Percentiles rank a stretch among this genome's conserved stretches.
Conservation (phyloP, 2,888 invertebrate genomes). For the Diplolepis rosae region DNA sequence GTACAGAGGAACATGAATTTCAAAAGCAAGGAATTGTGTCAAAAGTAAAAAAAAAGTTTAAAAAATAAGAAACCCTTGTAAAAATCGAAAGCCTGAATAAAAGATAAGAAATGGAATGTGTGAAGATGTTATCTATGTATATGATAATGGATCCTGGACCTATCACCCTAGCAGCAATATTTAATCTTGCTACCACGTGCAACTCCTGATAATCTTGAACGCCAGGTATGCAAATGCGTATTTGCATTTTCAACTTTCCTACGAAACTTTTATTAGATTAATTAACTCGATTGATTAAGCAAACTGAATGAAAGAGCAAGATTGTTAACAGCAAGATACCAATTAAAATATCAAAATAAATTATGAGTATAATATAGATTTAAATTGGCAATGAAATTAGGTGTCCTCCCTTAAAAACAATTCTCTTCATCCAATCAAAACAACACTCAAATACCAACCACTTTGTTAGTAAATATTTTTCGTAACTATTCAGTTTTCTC, state of each 20-base stretch:
- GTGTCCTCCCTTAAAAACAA: background rate
- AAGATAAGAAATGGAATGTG: background rate
- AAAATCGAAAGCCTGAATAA: background rate
- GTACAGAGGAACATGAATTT: background rate
- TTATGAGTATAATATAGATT: background rate
- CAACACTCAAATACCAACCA: background rate
- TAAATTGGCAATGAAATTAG: background rate
- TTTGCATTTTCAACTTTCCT: conserved; percentile 32
- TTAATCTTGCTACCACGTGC: conserved; percentile 22
- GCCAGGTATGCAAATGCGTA: conserved; percentile 33
- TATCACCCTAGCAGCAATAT: conserved; percentile 21
- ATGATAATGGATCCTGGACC: background rate
- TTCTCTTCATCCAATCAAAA: no score
- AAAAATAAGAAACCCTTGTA: background rate
- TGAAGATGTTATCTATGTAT: background rate
- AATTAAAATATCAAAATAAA: conserved; percentile 19
- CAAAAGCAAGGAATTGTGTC: background rate
- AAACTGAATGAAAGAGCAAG: background rate
- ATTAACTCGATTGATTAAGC: background rate
- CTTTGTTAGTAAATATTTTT: no score
- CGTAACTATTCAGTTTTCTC: no score
- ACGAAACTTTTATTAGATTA: conserved; percentile 33
- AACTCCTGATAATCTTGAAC: conserved; percentile 4
- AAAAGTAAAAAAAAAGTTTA: background rate
- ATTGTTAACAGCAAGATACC: background rate